Base-by-base conservation (phyloP, 2,113 vertebrate genomes). In the Callipepla squamata region DNA sequence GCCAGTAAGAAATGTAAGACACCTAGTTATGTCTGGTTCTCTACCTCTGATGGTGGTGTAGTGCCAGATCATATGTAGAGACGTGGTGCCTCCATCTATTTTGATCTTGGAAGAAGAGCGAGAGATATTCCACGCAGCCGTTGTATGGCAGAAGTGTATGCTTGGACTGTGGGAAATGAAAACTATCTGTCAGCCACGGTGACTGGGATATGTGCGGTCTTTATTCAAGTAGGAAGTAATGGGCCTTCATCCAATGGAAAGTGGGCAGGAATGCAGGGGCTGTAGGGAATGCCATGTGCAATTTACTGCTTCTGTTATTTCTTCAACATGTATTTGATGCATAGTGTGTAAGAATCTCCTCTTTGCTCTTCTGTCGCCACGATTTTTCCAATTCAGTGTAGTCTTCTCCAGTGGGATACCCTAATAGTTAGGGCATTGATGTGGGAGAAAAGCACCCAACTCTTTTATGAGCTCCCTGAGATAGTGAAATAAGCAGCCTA, bases 311-410 rank as follows among this genome's bases (percentile, higher is more conserved):
- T 65, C 13, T 53, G 13, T 51, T 89, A 15, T 80, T 88, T 20
- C 32, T 61, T 5, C 18, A 28, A 1, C 9, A 19, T 45, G 4
- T 26, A 20, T 70, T 38, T 75, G 28, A 38, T 59, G 20, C 11
- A 8, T 7, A 57, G 53, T 0, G 0, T 36, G 11, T 21, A 7
- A 61, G 18, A 0, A 0, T 36, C 23, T 80, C 8, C 38, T 40
- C 45, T 78, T 0, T 1, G 19, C 26, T 80, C 5, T 12, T 45
- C 11, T 48, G 19, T 48, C 23, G 51, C 25, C 34, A 21, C 22
- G 63, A 45, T 9, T 50, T 70, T 18, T 86, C 51, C 32, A 61
- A 55, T 78, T 81, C 38, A 40, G 6, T 30, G 8, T 75, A 23
- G 30, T 59, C 19, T 32, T 63, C 86, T 68, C 38, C 45, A 36